Conservation (phyloP, 2,113 vertebrate genomes). For the Theristicus caerulescens region DNA sequence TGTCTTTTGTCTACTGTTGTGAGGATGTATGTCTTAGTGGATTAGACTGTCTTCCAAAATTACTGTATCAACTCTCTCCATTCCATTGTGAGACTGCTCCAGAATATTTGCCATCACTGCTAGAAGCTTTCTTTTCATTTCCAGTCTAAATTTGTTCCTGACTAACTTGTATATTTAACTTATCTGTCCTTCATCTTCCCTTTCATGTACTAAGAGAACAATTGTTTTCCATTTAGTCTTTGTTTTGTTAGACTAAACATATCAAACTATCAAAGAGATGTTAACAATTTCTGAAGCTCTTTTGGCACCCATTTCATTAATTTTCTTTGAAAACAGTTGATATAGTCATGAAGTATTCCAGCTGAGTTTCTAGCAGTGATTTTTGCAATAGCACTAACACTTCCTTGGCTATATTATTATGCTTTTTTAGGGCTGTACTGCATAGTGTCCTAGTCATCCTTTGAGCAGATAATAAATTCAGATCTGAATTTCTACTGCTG, state of each 20-base stretch:
- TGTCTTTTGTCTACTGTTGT: neutral
- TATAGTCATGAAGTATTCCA: neutral
- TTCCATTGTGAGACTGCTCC: neutral
- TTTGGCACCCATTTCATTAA: neutral
- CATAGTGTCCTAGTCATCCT: neutral
- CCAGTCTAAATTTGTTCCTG: neutral
- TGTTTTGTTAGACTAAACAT: slow-evolving; percentile 6
- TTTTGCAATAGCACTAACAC: neutral
- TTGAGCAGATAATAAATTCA: neutral
- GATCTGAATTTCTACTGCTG: neutral
- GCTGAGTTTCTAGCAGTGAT: neutral
- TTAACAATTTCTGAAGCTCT: neutral
- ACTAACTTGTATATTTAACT: neutral
- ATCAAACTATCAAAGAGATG: neutral
- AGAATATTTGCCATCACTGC: neutral
- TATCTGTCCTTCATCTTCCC: neutral
- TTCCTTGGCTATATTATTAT: neutral
- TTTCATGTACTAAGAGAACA: neutral
- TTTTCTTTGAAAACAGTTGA: neutral
- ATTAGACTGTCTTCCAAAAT: neutral
- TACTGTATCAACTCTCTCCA: neutral
- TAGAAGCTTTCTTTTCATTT: neutral
- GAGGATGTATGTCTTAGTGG: neutral
- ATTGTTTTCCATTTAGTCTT: neutral
- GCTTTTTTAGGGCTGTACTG: neutral